Evolutionary conservation across 1,140 invertebrate genomes (phyloP), one percentile per base, ranked within the genome.

Genomic region (Bemisia tabaci): DNA sequence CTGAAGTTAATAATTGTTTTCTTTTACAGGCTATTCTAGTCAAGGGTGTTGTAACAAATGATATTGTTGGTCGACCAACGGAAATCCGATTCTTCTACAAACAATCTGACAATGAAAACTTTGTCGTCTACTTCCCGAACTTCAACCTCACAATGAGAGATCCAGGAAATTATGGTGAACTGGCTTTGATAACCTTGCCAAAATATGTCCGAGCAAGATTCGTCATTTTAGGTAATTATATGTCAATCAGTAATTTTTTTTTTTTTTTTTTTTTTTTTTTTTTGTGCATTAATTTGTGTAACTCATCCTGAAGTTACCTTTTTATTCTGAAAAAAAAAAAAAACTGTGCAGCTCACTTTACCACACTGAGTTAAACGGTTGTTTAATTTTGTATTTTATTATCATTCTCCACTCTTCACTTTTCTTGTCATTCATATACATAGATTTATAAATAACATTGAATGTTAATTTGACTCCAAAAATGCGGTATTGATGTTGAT

Each of bases 31-130:
- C 90, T 2, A 92, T 95, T 71, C 77, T 95, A 25, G 91, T 95
- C 0, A 94, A 95, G 79, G 94, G 94, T 64, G 93, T 96, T 17
- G 90, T 96, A 2, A 95, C 93, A 0, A 95, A 94, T 71, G 93
- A 95, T 73, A 93, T 95, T 63, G 93, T 95, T 12, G 94, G 94
- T 65, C 82, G 94, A 66, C 93, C 94, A 9, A 97, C 93, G 0
- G 94, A 97, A 82, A 93, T 97, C 65, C 82, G 95, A 67, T 94
- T 97, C 79, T 97, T 97, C 82, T 97, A 97, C 76, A 97, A 97
- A 79, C 90, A 93, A 79, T 83, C 89, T 2, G 93, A 95, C 77
- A 87, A 79, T 71, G 94, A 96, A 75, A 95, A 96, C 73, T 97
- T 95, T 73, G 92, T 96, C 9, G 92, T 96, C 0, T 97, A 97